Conservation (phyloP, 2,797 vertebrate species). For the Acestrorhynchus altus region DNA sequence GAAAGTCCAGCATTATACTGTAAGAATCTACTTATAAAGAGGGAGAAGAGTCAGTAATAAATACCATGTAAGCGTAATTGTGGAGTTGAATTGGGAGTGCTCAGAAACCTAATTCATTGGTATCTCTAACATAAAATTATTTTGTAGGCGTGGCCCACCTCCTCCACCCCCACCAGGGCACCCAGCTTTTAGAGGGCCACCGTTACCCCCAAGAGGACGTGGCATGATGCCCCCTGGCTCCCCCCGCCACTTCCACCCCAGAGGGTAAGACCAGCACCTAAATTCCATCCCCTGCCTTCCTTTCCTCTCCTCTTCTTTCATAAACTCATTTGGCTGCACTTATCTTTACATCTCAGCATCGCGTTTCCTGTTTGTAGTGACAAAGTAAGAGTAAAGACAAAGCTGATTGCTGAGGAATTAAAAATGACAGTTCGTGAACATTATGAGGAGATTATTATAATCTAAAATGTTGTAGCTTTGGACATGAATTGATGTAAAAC, state of each 20-base stretch:
- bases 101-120: neutral
- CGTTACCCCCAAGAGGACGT: slow-evolving; percentile 68
- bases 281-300: neutral
- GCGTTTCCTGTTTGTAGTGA: slow-evolving; percentile 32
- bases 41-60: too few species aligned
- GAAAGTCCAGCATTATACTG: too few species aligned
- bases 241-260: slow-evolving; percentile 71
- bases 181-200: slow-evolving; percentile 76
- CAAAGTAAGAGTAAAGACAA: neutral
- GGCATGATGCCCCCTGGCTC: slow-evolving; percentile 69
- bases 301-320: slow-evolving; percentile 42
- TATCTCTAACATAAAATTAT: neutral
- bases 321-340: slow-evolving; percentile 34
- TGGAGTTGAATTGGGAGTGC: neutral
- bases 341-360: slow-evolving; percentile 6
- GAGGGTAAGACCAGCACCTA: slow-evolving; percentile 75
- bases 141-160: slow-evolving; percentile 68
- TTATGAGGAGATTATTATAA: neutral
- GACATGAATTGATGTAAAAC: neutral
- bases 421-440: slow-evolving; percentile 8
- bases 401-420: neutral
- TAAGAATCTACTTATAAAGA: too few species aligned
- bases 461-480: neutral
- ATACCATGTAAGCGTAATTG: too few species aligned
- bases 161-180: slow-evolving; percentile 71